Evolutionary conservation across 2,797 vertebrate species (phyloP).

Genomic region (Amniataba percoides): DNA sequence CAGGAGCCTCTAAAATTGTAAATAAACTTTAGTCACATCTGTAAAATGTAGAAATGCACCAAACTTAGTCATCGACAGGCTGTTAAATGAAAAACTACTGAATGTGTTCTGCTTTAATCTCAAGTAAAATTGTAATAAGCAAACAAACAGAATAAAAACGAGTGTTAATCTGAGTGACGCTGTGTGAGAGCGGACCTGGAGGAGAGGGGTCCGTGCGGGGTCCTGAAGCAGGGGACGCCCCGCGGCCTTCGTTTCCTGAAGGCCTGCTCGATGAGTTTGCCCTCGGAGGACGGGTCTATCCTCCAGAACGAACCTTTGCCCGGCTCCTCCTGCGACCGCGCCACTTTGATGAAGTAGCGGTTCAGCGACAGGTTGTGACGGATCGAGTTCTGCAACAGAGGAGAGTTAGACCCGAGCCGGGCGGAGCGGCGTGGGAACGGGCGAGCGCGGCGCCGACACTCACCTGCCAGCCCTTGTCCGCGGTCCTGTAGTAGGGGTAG

Average conservation of each 20-base stretch:
- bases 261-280: slow-evolving; percentile 97
- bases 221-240: slow-evolving; percentile 98
- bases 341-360: slow-evolving; percentile 99
- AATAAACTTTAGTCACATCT: no score
- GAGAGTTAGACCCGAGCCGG: no score
- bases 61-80: no score
- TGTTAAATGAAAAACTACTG: no score
- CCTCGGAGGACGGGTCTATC: slow-evolving; percentile 97
- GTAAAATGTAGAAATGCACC: no score
- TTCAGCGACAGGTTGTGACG: slow-evolving; percentile 99
- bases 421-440: neutral
- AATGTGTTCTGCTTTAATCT: no score
- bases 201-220: slow-evolving; percentile 96
- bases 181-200: slow-evolving; percentile 88
- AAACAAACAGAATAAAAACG: no score
- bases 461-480: slow-evolving; percentile 99
- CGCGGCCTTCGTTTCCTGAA: slow-evolving; percentile 98
- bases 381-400: slow-evolving; percentile 93
- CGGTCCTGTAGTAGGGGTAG: slow-evolving; percentile 97
- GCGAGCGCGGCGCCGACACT: neutral
- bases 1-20: no score
- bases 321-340: slow-evolving; percentile 97
- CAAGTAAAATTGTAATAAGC: no score
- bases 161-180: neutral
- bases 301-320: slow-evolving; percentile 99